Evolutionary conservation across 2,797 vertebrate genomes (phyloP), one percentile per base, ranked within the genome.

Genomic region (Silurus lanzhouensis): DNA sequence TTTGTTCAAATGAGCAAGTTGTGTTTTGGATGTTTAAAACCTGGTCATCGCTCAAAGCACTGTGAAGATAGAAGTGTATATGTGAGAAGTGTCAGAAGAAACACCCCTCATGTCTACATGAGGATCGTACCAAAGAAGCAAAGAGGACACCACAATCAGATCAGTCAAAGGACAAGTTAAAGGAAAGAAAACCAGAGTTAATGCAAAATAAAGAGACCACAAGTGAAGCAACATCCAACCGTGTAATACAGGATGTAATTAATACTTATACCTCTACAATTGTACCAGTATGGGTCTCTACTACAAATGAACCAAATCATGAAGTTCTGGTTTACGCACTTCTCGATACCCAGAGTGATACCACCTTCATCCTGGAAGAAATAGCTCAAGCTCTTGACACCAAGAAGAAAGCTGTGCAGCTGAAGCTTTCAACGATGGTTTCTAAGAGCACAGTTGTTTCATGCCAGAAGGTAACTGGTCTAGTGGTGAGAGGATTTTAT

Each of bases 11-110:
- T 2, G 8, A 77, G 90, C 79, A 89, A 12, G 15, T 22, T 89
- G 1, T 89, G 89, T 66, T 91, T 90, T 70, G 84, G 88, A 66
- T 91, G 84, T 52, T 87, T 91, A 0, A 85, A 87, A 15, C 7
- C 72, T 27, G 81, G 89, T 5, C 86, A 90, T 5, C 6, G n/a
- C 6, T n/a, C n/a, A n/a, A n/a, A n/a, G n/a, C n/a, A n/a, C n/a
- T 86, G 82, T 27, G 76, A 12, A 12, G 83, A 31, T n/a, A 78
- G 86, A 14, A 91, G 63, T 52, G 70, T 87, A 6, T 89, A 6
- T 89, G 84, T 8, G 80, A 88, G 0, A 67, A 6, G 1, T 84
- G 74, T 55, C 9, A 82, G 1, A 84, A 87, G 57, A 10, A 6
- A 1, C 88, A 88, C 76, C 88, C 83, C 71, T 89, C 86, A 1